Base-by-base conservation (phyloP, 30 jellyfish, hydroid and myxozoan genomes). In the Nemopilema nomurai region DNA sequence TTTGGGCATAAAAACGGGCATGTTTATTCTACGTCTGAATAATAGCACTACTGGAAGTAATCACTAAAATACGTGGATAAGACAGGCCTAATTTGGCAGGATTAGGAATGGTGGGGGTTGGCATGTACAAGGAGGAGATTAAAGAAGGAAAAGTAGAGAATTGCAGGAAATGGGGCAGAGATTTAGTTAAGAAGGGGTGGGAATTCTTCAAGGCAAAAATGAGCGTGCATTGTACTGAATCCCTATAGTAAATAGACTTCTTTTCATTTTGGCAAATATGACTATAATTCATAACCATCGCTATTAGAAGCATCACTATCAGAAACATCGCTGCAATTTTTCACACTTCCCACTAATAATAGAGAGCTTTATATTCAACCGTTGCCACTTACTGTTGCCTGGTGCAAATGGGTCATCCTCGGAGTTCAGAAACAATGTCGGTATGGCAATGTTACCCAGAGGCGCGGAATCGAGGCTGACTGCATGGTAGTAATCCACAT, bases 341-440 rank as follows among this genome's bases (percentile, higher is more conserved):
- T n/a, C n/a, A n/a, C n/a, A n/a, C n/a, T n/a, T n/a, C n/a, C n/a
- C n/a, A n/a, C n/a, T n/a, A n/a, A n/a, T n/a, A n/a, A n/a, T n/a
- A n/a, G n/a, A n/a, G n/a, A 69, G 31, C 51, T 25, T 4, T 51
- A 22, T 28, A 49, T 0, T 18, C 20, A 71, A 0, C 17, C 16
- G 28, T 8, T 17, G 21, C 18, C 16, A 77, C 98, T 87, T 82
- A 94, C 99, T 77, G 70, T 82, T 33, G 28, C 80, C 97, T 27
- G 99, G 99, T 0, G 99, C 86, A 67, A 94, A 94, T 1, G 99
- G 99, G 82, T 94, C 99, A 76, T 94, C 99, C 8, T 67, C 82
- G 27, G 99, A 97, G 64, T 94, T 94, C 33, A 94, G 72, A 64
- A 80, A 94, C 80, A 94, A 28, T 87, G 96, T 89, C 28, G 99